Evolutionary conservation across 2,888 invertebrate species (phyloP).

Genomic region (Pandemis cinnamomeana): DNA sequence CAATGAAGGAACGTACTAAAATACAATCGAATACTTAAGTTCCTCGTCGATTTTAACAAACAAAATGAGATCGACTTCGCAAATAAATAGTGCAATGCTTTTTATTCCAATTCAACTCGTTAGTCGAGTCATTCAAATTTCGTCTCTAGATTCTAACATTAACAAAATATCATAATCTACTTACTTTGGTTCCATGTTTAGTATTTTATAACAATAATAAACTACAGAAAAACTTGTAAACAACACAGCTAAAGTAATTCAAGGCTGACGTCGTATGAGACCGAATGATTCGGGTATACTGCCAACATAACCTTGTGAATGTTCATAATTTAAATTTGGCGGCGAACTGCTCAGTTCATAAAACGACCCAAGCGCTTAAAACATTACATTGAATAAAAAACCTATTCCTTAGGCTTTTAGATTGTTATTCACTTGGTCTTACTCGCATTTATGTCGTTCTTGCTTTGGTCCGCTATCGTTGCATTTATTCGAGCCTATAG

Average conservation of each 20-base stretch:
- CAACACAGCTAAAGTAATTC: neutral
- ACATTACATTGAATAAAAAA: neutral
- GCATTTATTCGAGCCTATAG: neutral
- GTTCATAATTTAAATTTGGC: neutral
- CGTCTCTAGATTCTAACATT: neutral
- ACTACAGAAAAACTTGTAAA: neutral
- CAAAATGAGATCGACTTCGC: neutral
- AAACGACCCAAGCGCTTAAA: neutral
- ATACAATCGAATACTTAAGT: too few species aligned
- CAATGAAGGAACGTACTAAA: too few species aligned
- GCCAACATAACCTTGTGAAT: conserved; percentile 2
- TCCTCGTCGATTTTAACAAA: neutral
- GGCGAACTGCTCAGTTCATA: neutral
- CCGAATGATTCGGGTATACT: neutral
- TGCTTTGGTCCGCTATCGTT: neutral
- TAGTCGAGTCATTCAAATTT: neutral
- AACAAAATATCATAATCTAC: neutral
- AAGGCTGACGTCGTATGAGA: neutral
- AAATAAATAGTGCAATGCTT: neutral
- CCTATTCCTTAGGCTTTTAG: neutral
- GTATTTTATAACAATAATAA: neutral
- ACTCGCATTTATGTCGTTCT: neutral
- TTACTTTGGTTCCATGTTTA: neutral
- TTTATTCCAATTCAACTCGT: neutral
- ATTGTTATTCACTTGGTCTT: neutral